A percentile compares a stretch with the other conserved stretches of the same genome.
These are phyloP conservation scores for Leucoraja erinaceus DNA, from an alignment of 2,113 vertebrate species.

Conservation along the genomic window DNA sequence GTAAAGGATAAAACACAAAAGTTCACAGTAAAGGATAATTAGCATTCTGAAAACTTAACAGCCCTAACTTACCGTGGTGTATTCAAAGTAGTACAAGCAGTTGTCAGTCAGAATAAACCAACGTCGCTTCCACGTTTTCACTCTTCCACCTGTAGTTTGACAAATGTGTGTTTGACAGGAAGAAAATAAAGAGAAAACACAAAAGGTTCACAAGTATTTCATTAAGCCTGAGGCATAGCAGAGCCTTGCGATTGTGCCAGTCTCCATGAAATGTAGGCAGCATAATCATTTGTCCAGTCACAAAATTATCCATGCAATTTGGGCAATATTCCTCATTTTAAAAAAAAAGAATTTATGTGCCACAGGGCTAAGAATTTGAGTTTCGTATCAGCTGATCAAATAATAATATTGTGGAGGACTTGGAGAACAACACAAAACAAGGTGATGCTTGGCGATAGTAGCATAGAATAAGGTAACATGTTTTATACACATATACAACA, in stretches of 20 bases:
- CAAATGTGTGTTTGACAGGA: background rate
- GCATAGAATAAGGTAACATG: background rate
- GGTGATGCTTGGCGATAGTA: background rate
- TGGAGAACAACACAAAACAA: background rate
- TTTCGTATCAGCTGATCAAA: background rate
- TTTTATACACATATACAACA: background rate
- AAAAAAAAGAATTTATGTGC: background rate
- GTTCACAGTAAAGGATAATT: background rate
- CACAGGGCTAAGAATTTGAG: background rate
- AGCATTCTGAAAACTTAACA: background rate
- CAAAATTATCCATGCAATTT: slow-evolving; percentile 8
- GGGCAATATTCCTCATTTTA: background rate
- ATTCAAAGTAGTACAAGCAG: slow-evolving; percentile 98
- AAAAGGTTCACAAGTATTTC: slow-evolving; percentile 14
- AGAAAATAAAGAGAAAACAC: slow-evolving; percentile 23
- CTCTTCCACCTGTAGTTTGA: slow-evolving; percentile 74
- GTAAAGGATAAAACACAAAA: no score
- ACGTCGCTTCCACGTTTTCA: slow-evolving; percentile 95
- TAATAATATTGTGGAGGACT: background rate
- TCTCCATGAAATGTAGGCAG: background rate
- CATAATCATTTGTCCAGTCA: background rate
- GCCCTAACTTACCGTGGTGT: slow-evolving; percentile 79
- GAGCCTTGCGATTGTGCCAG: background rate
- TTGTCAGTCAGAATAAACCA: slow-evolving; percentile 98
- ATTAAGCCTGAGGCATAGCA: slow-evolving; percentile 4